Evolutionary conservation across 2,888 invertebrate species (phyloP).

Genomic region (Cremastobaeus sp.): DNA sequence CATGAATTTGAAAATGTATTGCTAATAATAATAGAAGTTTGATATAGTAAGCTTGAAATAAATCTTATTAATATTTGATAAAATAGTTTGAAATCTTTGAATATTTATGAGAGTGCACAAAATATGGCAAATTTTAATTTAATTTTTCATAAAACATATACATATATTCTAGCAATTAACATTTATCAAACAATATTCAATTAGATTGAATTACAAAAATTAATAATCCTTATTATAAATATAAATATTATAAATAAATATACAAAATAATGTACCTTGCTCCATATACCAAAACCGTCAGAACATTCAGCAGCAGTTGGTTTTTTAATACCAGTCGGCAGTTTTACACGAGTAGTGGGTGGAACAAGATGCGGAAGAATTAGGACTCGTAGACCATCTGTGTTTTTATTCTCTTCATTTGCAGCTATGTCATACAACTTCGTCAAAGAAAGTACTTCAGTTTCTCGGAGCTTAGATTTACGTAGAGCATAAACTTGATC

Average conservation of each 20-base stretch:
- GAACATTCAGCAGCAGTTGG: conserved; percentile 13
- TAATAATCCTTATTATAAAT: background rate
- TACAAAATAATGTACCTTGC: conserved; percentile 21
- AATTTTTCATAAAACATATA: too few relatives aligned
- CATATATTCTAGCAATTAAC: background rate
- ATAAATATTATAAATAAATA: background rate
- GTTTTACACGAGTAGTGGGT: conserved; percentile 7
- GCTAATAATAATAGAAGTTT: too few relatives aligned
- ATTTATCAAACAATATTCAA: background rate
- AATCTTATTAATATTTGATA: too few relatives aligned
- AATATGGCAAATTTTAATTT: too few relatives aligned
- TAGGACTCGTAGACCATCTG: background rate
- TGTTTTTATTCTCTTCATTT: background rate
- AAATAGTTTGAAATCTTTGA: too few relatives aligned
- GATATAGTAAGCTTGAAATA: too few relatives aligned
- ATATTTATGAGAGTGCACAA: too few relatives aligned
- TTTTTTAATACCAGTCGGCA: background rate
- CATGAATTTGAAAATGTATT: too few relatives aligned
- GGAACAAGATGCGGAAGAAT: conserved; percentile 6
- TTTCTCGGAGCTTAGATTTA: background rate
- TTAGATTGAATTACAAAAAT: background rate
- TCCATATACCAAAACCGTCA: conserved; percentile 24
- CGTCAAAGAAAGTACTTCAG: background rate
- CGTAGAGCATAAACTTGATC: background rate
- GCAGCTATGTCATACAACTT: background rate